These are phyloP conservation scores for Amia ocellicauda DNA, from an alignment of 2,113 vertebrate species.

Conservation along the genomic window DNA sequence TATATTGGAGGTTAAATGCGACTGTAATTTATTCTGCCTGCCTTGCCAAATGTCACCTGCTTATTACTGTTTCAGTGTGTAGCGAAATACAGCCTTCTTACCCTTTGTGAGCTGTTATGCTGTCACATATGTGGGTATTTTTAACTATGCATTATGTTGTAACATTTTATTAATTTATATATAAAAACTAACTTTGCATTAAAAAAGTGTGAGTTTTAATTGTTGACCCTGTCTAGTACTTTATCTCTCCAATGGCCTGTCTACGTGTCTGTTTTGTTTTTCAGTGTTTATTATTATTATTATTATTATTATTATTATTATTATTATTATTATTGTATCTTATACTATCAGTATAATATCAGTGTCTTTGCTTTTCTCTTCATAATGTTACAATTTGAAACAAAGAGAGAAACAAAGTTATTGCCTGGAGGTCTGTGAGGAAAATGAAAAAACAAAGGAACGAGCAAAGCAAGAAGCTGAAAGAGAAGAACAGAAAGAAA, in stretches of 20 bases:
- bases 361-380: too few relatives aligned
- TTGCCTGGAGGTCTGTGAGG: background rate
- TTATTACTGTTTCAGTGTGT: background rate
- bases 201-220: too few relatives aligned
- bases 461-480: background rate
- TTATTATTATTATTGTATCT: too few relatives aligned
- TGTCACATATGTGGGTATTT: conserved; percentile 17
- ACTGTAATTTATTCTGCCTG: conserved; percentile 23
- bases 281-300: too few relatives aligned
- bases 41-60: conserved; percentile 15
- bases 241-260: too few relatives aligned
- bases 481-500: background rate
- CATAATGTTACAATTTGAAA: too few relatives aligned
- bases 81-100: conserved; percentile 10
- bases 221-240: too few relatives aligned
- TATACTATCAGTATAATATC: too few relatives aligned
- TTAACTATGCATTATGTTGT: conserved; percentile 18
- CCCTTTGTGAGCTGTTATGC: conserved; percentile 3
- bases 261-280: too few relatives aligned
- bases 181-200: too few relatives aligned
- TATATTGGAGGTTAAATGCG: conserved; percentile 7
- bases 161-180: too few relatives aligned
- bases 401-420: background rate
- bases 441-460: background rate
- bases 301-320: too few relatives aligned